phyloP scores from a whole-genome alignment of 2,888 invertebrate species.

The Tetragonisca angustula region DNA sequence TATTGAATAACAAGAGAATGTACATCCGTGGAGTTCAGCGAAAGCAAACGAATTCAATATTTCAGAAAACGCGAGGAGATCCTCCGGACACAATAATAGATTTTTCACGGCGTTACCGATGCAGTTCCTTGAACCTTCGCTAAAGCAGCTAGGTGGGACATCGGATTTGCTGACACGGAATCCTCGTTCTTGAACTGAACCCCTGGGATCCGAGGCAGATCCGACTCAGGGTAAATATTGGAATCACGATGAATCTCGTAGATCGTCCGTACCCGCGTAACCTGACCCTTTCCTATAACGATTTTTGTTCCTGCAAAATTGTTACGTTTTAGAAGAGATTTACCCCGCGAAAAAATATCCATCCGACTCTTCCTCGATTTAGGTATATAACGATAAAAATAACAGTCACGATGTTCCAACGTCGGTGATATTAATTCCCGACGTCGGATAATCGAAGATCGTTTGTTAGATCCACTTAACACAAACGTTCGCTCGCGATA shows the following conservation, averaged over 20 bases:
- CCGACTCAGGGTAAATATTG: conserved; percentile 72
- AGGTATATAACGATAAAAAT: conserved; percentile 2
- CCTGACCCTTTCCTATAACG: conserved; percentile 64
- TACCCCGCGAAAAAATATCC: conserved; percentile 55
- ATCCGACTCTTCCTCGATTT: conserved; percentile 24
- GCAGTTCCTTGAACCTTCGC: conserved; percentile 74
- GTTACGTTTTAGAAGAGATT: conserved; percentile 61
- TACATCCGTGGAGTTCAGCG: neutral
- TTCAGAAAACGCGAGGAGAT: conserved; percentile 1
- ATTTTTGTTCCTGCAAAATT: conserved; percentile 68
- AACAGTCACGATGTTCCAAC: conserved; percentile 5
- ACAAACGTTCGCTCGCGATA: neutral
- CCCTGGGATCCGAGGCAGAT: conserved; percentile 74
- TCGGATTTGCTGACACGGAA: conserved; percentile 66
- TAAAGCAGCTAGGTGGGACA: conserved; percentile 69
- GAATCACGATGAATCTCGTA: conserved; percentile 74
- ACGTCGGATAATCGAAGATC: neutral
- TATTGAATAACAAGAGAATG: neutral
- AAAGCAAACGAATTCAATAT: conserved; percentile 16
- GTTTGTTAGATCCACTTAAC: neutral
- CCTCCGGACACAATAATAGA: conserved; percentile 32
- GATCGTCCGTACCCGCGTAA: conserved; percentile 66
- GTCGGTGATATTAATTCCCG: neutral
- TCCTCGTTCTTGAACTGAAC: conserved; percentile 67
- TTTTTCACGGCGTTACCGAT: conserved; percentile 67